Evolutionary conservation across 1,140 invertebrate species (phyloP).

Genomic region (Cryptotermes secundus): DNA sequence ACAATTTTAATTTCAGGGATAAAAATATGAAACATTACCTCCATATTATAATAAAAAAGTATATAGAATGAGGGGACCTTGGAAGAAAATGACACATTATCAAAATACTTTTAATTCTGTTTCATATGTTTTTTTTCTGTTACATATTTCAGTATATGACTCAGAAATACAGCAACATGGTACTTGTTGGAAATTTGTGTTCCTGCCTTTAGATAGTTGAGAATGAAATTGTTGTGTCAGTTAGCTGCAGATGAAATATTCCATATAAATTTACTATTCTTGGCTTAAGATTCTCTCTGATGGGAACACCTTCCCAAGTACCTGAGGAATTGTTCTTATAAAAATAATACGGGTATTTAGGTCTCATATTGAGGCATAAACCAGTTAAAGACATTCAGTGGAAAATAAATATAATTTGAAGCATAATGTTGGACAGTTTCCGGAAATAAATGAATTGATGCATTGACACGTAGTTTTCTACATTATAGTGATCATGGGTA

Average conservation of each 20-base stretch:
- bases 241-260: background rate
- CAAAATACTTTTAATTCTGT: background rate
- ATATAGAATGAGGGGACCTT: background rate
- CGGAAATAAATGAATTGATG: background rate
- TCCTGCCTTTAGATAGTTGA: background rate
- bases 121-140: background rate
- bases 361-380: constrained; percentile 12
- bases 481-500: background rate
- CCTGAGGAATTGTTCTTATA: background rate
- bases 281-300: constrained; percentile 2
- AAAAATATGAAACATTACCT: background rate
- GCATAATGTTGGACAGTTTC: background rate
- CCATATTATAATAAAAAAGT: background rate
- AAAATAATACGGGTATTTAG: background rate
- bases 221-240: background rate
- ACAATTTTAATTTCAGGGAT: background rate
- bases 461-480: constrained; percentile 6
- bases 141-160: background rate
- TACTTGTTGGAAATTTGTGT: background rate
- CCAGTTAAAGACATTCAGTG: constrained; percentile 1
- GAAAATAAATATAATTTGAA: background rate
- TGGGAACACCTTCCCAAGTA: background rate
- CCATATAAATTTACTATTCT: background rate
- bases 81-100: background rate
- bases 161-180: background rate